Evolutionary conservation across 2,797 vertebrate genomes (phyloP).

Genomic region (Malacoraja senta): DNA sequence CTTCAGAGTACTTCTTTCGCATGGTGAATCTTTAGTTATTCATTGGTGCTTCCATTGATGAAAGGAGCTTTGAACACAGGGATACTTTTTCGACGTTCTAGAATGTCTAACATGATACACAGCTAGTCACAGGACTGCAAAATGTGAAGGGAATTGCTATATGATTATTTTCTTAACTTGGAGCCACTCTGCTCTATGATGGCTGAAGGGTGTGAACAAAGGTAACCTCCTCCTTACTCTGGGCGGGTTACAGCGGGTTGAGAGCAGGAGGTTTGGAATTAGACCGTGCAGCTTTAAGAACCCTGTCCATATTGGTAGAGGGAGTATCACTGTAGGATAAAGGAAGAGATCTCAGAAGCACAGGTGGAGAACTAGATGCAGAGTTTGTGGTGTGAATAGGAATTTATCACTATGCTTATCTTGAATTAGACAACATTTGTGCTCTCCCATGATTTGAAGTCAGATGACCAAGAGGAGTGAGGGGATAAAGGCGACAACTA

Average conservation of each 20-base stretch:
- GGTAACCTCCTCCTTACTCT: too few species aligned
- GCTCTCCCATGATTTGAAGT: not conserved
- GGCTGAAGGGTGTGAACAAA: too few species aligned
- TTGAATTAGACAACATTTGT: not conserved
- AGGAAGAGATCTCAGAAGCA: too few species aligned
- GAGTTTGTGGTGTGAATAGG: not conserved
- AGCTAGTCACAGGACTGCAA: not conserved
- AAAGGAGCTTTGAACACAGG: not conserved
- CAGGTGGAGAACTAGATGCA: too few species aligned
- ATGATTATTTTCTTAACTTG: not conserved
- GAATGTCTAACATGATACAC: not conserved
- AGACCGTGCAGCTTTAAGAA: too few species aligned
- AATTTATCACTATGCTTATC: not conserved
- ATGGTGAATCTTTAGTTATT: not conserved
- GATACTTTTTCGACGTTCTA: not conserved
- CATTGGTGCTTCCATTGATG: not conserved
- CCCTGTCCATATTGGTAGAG: too few species aligned
- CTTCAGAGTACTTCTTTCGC: not conserved
- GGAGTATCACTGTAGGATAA: too few species aligned
- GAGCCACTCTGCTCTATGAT: too few species aligned
- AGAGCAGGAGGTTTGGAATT: too few species aligned
- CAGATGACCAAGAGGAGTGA: not conserved
- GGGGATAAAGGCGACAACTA: not conserved
- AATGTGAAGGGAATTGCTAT: not conserved
- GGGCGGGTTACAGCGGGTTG: too few species aligned